A percentile compares a stretch with the other conserved stretches of the same genome.
These are phyloP conservation scores for Spodoptera exigua DNA, from an alignment of 2,888 invertebrate genomes.

Conservation along the genomic window DNA sequence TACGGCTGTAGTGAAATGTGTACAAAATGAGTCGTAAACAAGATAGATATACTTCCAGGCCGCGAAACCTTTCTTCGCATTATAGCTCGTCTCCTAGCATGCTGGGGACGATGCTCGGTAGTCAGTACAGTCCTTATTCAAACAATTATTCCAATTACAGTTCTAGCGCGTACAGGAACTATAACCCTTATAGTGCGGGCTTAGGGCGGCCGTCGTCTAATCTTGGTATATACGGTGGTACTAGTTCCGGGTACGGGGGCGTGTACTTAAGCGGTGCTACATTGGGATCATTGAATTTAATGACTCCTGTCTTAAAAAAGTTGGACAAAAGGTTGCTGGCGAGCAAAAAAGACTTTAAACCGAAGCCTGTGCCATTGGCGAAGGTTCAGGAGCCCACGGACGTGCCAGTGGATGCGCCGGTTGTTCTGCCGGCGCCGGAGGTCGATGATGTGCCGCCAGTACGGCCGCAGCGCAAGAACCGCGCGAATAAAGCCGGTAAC, in stretches of 20 bases:
- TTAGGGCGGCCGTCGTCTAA: slow-evolving; percentile 79
- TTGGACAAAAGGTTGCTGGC: slow-evolving; percentile 84
- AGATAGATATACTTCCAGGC: slow-evolving; percentile 81
- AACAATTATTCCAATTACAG: slow-evolving; percentile 80
- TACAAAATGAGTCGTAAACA: slow-evolving; percentile 85
- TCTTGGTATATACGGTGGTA: slow-evolving; percentile 90
- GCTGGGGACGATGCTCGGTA: slow-evolving; percentile 79
- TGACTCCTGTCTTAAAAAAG: slow-evolving; percentile 88
- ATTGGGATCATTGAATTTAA: slow-evolving; percentile 89
- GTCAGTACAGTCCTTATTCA: slow-evolving; percentile 79
- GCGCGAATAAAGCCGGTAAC: slow-evolving; percentile 66
- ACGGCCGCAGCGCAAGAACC: slow-evolving; percentile 79
- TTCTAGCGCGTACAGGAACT: slow-evolving; percentile 81
- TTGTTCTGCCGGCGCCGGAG: slow-evolving; percentile 43
- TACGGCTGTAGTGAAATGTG: slow-evolving; percentile 70
- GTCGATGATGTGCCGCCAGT: slow-evolving; percentile 68
- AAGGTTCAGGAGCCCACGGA: slow-evolving; percentile 68
- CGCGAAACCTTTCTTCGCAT: slow-evolving; percentile 80
- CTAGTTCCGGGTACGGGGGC: slow-evolving; percentile 91
- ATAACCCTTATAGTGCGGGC: slow-evolving; percentile 83
- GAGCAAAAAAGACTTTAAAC: slow-evolving; percentile 86
- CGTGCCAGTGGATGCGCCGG: slow-evolving; percentile 40
- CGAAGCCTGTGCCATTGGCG: slow-evolving; percentile 79
- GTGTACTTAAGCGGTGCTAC: slow-evolving; percentile 90
- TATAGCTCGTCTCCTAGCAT: slow-evolving; percentile 85